Conservation (phyloP, 2,113 vertebrate genomes). For the Tringa solitaria region DNA sequence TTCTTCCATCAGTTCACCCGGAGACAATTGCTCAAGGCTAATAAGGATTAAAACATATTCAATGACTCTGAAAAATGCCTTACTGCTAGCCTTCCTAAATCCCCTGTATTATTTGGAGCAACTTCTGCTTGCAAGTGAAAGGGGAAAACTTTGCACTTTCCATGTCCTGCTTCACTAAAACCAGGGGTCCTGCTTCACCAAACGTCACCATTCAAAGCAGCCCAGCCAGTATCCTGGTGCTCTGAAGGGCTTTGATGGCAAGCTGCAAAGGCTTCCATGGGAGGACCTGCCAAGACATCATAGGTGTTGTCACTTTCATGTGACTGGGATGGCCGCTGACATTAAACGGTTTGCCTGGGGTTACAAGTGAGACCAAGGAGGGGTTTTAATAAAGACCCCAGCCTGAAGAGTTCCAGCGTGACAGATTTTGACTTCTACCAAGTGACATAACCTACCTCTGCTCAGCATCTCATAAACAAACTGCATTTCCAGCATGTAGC, state of each 20-base stretch:
- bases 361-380: neutral
- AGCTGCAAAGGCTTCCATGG: neutral
- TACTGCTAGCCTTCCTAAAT: neutral
- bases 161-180: neutral
- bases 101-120: neutral
- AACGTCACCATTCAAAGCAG: neutral
- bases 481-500: neutral
- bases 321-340: neutral
- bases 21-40: neutral
- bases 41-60: slow-evolving; percentile 15
- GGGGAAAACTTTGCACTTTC: neutral
- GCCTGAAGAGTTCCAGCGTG: neutral
- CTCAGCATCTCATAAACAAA: neutral
- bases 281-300: neutral
- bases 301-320: neutral
- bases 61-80: neutral
- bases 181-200: neutral
- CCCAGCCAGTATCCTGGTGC: neutral
- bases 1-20: neutral
- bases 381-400: neutral
- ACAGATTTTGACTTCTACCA: neutral
- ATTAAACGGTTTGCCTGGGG: neutral
- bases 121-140: neutral
- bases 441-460: neutral
- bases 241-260: neutral